A percentile compares a stretch with the other conserved stretches of the same genome.
Evolutionary conservation across 2,797 vertebrate species (phyloP).

Genomic region (Parambassis ranga): DNA sequence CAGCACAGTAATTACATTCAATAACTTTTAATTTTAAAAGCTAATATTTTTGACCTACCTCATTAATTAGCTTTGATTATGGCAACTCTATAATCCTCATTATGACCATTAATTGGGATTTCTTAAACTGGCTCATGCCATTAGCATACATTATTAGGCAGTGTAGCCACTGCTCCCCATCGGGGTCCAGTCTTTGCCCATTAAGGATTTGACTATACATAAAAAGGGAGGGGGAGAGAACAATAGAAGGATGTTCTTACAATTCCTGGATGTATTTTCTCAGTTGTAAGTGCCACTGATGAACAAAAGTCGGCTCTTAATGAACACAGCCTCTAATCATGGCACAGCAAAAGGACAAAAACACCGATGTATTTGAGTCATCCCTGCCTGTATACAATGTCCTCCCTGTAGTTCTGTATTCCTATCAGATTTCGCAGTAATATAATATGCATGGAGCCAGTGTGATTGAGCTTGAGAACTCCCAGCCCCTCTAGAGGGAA

Average conservation of each 20-base stretch:
- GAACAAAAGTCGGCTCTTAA: not conserved
- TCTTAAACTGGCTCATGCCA: constrained; percentile 13
- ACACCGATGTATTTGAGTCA: not conserved
- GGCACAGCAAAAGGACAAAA: not conserved
- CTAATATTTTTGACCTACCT: not conserved
- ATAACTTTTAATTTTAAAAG: not conserved
- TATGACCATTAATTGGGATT: constrained; percentile 22
- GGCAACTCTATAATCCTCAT: not conserved
- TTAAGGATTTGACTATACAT: constrained; percentile 28
- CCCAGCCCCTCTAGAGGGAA: constrained; percentile 8
- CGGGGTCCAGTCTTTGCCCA: constrained; percentile 13
- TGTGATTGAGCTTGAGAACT: constrained; percentile 36
- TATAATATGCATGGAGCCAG: constrained; percentile 48
- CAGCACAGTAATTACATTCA: not conserved
- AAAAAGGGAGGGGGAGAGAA: constrained; percentile 20
- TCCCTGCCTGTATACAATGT: not conserved
- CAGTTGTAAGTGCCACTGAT: not conserved
- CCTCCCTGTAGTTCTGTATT: constrained; percentile 14
- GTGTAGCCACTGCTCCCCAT: not conserved
- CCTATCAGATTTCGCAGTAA: constrained; percentile 33
- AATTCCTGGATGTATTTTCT: constrained; percentile 10
- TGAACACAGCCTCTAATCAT: not conserved
- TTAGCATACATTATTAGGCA: constrained; percentile 38
- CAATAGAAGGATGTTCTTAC: constrained; percentile 9
- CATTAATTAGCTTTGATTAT: not conserved